phyloP scores from a whole-genome alignment of 2,797 vertebrate genomes.

The Dryobates pubescens region DNA sequence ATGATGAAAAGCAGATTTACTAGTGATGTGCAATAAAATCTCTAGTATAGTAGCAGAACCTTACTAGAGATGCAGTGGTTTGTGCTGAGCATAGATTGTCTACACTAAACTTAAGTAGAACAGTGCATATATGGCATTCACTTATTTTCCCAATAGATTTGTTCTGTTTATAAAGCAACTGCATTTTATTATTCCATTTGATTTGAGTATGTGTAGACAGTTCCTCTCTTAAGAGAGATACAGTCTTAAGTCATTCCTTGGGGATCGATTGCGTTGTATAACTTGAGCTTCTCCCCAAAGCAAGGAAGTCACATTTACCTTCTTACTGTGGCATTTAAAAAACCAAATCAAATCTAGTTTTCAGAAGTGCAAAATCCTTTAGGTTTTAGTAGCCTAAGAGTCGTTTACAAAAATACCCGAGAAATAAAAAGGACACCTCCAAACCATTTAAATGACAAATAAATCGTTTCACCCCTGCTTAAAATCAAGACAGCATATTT shows the following conservation, averaged over 20 bases:
- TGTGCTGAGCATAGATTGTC: not conserved
- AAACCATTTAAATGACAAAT: conserved; percentile 11
- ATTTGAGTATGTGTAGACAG: not conserved
- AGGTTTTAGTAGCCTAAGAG: not conserved
- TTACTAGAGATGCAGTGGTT: not conserved
- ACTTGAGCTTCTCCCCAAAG: conserved; percentile 14
- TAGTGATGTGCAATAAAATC: not conserved
- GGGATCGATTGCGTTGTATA: not conserved
- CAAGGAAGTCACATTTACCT: not conserved
- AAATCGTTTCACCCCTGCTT: not conserved
- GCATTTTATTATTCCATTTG: conserved; percentile 14
- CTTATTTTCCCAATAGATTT: not conserved
- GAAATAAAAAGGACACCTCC: not conserved
- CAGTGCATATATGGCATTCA: not conserved
- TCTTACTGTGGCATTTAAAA: not conserved
- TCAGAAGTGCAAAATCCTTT: not conserved
- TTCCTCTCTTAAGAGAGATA: not conserved
- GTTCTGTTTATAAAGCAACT: not conserved
- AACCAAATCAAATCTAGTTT: not conserved
- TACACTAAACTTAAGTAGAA: not conserved
- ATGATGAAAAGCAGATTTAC: conserved; percentile 24
- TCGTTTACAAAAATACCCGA: not conserved
- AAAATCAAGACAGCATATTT: not conserved
- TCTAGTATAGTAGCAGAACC: not conserved
- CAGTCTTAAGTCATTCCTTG: not conserved